Evolutionary conservation across 2,797 vertebrate genomes (phyloP).

Genomic region (Ciconia nigra): DNA sequence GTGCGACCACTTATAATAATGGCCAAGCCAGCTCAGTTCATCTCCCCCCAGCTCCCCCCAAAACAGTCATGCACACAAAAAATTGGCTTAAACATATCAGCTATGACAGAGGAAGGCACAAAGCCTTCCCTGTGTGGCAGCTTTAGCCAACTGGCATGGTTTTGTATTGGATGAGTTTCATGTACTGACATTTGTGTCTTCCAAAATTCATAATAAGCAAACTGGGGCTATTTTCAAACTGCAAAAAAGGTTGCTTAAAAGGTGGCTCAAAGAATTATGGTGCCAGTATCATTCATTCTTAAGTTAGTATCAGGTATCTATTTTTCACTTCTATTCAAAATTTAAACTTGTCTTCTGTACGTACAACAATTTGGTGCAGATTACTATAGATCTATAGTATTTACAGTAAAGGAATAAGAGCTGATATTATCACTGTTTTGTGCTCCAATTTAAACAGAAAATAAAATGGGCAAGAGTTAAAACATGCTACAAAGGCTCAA

Average conservation of each 20-base stretch:
- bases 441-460: constrained; percentile 11
- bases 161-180: constrained; percentile 65
- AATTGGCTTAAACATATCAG: constrained; percentile 53
- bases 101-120: constrained; percentile 59
- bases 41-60: constrained; percentile 11
- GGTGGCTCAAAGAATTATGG: constrained; percentile 45
- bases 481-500: constrained; percentile 15
- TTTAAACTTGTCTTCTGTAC: background rate
- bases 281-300: constrained; percentile 15
- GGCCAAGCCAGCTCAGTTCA: constrained; percentile 29
- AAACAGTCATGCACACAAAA: constrained; percentile 68
- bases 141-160: constrained; percentile 65
- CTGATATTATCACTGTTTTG: background rate
- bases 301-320: background rate
- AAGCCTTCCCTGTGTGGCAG: constrained; percentile 53
- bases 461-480: constrained; percentile 22
- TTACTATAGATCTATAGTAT: background rate
- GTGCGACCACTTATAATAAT: background rate
- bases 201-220: constrained; percentile 73
- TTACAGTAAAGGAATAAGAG: background rate
- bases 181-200: constrained; percentile 78
- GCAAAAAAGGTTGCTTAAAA: constrained; percentile 51
- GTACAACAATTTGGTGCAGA: background rate
- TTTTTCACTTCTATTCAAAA: background rate
- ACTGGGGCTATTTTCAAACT: constrained; percentile 64